A percentile compares a stretch with the other conserved stretches of the same genome.
Conservation (phyloP, 2,113 vertebrate genomes). For the Hippocampus comes region DNA sequence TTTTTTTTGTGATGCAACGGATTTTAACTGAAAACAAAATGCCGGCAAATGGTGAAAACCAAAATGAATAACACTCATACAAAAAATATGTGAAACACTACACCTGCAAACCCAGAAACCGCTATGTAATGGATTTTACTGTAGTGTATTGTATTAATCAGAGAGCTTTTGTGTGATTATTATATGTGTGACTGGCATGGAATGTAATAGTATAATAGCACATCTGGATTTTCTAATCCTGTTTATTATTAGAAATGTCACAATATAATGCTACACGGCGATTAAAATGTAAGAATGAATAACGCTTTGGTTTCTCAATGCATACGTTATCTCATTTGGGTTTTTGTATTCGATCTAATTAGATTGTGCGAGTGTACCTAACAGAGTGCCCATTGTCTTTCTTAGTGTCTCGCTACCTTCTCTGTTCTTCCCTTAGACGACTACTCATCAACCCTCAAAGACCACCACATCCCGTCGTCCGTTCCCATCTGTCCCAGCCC, state of each 20-base stretch:
- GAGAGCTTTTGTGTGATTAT: no score
- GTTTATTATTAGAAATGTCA: not conserved
- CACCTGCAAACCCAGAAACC: no score
- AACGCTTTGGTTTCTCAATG: not conserved
- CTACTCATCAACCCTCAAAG: conserved; percentile 78
- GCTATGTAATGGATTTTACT: no score
- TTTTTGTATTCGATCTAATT: not conserved
- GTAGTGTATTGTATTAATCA: no score
- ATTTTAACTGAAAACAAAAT: no score
- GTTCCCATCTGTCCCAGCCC: conserved; percentile 83
- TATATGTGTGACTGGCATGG: no score
- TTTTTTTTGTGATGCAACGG: no score
- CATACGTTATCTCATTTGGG: not conserved
- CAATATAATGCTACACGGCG: not conserved
- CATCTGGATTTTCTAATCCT: no score
- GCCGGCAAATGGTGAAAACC: no score
- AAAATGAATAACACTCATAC: no score
- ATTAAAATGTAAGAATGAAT: not conserved
- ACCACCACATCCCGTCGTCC: conserved; percentile 87
- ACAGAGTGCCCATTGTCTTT: not conserved
- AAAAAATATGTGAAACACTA: no score
- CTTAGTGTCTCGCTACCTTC: conserved; percentile 1
- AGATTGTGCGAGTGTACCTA: not conserved
- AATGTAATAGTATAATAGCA: no score
- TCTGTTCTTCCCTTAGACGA: conserved; percentile 58